Evolutionary conservation across 2,888 invertebrate species (phyloP).

Genomic region (Sialis fuliginosa): DNA sequence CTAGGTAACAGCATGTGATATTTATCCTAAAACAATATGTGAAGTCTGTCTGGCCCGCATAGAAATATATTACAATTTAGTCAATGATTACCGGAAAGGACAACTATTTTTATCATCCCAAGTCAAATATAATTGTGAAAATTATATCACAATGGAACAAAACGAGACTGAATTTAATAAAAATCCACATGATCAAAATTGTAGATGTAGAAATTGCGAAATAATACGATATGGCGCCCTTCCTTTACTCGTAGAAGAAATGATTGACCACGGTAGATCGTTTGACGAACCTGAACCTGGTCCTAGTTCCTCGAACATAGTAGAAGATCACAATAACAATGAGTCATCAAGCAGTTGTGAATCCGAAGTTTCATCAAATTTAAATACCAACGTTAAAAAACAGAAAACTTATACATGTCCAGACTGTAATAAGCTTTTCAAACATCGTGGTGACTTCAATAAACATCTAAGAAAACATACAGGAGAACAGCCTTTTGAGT

Average conservation of each 20-base stretch:
- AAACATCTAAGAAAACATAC: conserved; percentile 23
- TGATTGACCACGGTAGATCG: background rate
- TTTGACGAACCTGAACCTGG: background rate
- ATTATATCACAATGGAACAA: background rate
- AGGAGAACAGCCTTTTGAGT: conserved; percentile 21
- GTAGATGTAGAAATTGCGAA: background rate
- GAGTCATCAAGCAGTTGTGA: too few species aligned
- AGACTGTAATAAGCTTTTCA: conserved; percentile 20
- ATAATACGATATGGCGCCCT: background rate
- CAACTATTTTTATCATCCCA: background rate
- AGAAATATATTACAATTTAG: background rate
- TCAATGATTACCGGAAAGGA: conserved; percentile 1
- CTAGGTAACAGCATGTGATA: background rate
- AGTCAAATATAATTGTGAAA: background rate
- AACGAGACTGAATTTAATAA: background rate
- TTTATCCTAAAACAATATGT: background rate
- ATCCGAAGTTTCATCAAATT: too few species aligned
- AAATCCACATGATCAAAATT: background rate
- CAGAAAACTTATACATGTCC: conserved; percentile 15
- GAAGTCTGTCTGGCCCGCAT: conserved; percentile 1
- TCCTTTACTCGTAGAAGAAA: background rate
- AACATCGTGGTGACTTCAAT: conserved; percentile 22
- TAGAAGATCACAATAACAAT: too few species aligned
- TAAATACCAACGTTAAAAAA: too few species aligned
- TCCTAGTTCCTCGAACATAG: too few species aligned